Evolutionary conservation across 37 sponge, comb jelly and placozoan species (phyloP), one percentile per base, ranked within the genome.

Genomic region (Diacarnus erythraeanus): DNA sequence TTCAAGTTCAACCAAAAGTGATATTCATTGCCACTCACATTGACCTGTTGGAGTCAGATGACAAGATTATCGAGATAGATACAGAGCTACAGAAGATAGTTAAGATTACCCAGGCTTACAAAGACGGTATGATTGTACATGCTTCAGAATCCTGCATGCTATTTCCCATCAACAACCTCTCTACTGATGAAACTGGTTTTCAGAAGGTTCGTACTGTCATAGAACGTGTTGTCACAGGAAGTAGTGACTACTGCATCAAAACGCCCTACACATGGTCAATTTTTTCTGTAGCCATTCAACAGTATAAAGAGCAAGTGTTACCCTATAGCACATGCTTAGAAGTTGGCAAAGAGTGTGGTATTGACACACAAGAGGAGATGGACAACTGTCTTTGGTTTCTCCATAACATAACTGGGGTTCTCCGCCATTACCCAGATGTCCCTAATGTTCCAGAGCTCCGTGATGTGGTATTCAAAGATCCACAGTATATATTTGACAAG

Each of bases 381-480:
- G 42, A 71, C 27, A 47, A 38, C 2, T 42, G 44, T 42, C 72
- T 71, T 6, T 42, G 72, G 44, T 71, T 71, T 47, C 72, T 71
- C 17, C 72, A 71, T 29, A 42, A 33, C 4, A 41, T 43, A 22
- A 38, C 30, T 38, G 72, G 72, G 40, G 42, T 71, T 25, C 22
- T 71, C 42, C 72, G 72, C 17, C n/a, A 71, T 30, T 71, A 43
- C 72, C 42, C 22, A 22, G 44, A 38, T 38, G 22, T 71, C 20
- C 42, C 39, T 38, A 30, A 71, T 8, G n/a, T n/a, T n/a, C n/a
- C n/a, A n/a, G n/a, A n/a, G n/a, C 44, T 71, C 9, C 23, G 22
- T 23, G 27, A 71, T 18, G 42, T 71, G 40, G 72, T 71, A n/a
- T 43, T 71, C 42, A 38, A 38, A 71, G 72, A 71, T 38, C 72